phyloP scores from a whole-genome alignment of 2,113 vertebrate species.

The Cinclus cinclus region DNA sequence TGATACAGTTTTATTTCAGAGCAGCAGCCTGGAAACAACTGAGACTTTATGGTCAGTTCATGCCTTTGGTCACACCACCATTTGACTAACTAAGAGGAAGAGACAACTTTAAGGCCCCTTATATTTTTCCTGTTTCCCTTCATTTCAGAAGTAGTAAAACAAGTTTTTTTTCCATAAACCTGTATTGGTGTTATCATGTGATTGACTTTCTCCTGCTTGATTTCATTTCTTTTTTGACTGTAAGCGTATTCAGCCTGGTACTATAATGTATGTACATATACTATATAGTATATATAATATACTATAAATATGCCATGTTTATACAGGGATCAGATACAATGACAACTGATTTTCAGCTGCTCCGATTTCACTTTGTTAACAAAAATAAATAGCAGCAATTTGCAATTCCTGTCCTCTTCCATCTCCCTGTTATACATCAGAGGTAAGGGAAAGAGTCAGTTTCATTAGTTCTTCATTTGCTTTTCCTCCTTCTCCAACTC shows the following conservation, averaged over 20 bases:
- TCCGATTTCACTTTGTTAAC: not conserved
- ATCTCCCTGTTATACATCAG: not conserved
- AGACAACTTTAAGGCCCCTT: not conserved
- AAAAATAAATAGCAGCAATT: not conserved
- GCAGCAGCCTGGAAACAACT: not conserved
- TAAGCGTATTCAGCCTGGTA: not conserved
- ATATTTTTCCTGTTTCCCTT: not conserved
- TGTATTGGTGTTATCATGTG: not conserved
- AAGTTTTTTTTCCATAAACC: not conserved
- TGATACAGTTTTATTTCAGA: not conserved
- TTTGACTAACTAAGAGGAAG: not conserved
- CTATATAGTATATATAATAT: no score
- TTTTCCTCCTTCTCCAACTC: not conserved
- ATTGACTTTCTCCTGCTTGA: not conserved
- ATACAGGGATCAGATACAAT: not conserved
- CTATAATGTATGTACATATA: not conserved
- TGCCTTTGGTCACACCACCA: not conserved
- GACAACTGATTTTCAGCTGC: not conserved
- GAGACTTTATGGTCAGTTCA: not conserved
- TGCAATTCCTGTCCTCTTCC: not conserved
- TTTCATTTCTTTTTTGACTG: not conserved
- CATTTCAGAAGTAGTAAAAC: not conserved
- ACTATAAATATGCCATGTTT: not conserved
- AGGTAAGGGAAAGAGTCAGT: not conserved
- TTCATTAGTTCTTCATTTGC: not conserved